Evolutionary conservation across 2,888 invertebrate species (phyloP).

Genomic region (Parascotia fuliginaria): DNA sequence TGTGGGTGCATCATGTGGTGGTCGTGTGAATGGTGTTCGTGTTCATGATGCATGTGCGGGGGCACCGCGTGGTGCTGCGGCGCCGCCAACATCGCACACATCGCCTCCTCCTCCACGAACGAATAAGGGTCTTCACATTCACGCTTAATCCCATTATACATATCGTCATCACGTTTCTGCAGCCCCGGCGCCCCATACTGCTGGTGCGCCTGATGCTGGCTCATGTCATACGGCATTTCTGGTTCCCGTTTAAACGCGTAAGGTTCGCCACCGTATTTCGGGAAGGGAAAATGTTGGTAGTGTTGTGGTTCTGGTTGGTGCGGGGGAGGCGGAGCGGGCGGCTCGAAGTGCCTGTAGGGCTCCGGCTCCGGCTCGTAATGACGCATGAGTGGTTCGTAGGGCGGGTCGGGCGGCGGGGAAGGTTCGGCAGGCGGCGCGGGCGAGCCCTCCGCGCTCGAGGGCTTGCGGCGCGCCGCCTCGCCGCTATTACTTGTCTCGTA

Average conservation of each 20-base stretch:
- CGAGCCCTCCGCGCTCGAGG: conserved; percentile 66
- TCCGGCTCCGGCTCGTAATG: conserved; percentile 63
- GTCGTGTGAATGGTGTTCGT: conserved; percentile 59
- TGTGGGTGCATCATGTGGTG: conserved; percentile 66
- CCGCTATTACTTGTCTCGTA: conserved; percentile 94
- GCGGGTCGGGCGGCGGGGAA: conserved; percentile 58
- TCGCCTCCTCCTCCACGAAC: conserved; percentile 92
- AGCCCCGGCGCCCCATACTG: conserved; percentile 42
- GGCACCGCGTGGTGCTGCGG: conserved; percentile 59
- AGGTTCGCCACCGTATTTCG: conserved; percentile 72
- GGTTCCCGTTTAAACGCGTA: conserved; percentile 76
- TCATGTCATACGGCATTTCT: conserved; percentile 80
- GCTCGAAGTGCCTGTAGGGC: conserved; percentile 60
- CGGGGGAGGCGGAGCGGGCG: conserved; percentile 55
- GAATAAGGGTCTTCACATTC: conserved; percentile 93
- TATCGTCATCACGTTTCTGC: conserved; percentile 71
- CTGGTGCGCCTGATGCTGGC: conserved; percentile 66
- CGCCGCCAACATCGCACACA: conserved; percentile 83
- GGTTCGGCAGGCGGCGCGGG: conserved; percentile 65
- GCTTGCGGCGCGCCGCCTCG: conserved; percentile 81
- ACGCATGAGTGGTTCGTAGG: conserved; percentile 61
- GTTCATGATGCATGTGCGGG: conserved; percentile 66
- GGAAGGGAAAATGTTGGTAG: conserved; percentile 78
- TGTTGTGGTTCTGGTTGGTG: conserved; percentile 56
- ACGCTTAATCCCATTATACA: conserved; percentile 83